Evolutionary conservation across 2,113 vertebrate genomes (phyloP), one percentile per base, ranked within the genome.

Genomic region (Scytalopus superciliaris): DNA sequence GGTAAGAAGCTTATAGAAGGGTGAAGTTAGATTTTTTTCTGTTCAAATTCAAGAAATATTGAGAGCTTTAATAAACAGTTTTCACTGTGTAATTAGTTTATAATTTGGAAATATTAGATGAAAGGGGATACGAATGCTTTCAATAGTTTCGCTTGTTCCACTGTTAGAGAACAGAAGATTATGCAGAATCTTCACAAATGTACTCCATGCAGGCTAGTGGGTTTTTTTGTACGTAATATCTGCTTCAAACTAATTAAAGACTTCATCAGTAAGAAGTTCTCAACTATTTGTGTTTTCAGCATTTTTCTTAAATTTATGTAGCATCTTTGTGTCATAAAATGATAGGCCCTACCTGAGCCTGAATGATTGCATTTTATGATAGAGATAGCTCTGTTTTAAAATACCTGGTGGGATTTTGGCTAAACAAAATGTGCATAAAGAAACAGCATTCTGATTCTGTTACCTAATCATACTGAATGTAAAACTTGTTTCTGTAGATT

Each of bases 41-140:
- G 14, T 84, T 85, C n/a, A 87, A 92, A 94, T 76, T 89, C 40
- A 88, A 62, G 70, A 92, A 87, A 60, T n/a, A 89, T 33, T 91
- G 35, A 92, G 67, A 53, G 10, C 21, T 84, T 69, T 76, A 93
- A 94, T 78, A 94, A 97, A 89, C 77, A 93, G 85, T 83, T 89
- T 92, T 80, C 37, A 68, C 7, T 83, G 79, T 52, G 27, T 78
- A 91, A 93, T 80, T 92, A 67, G 13, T 88, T 93, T 55, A 80
- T 67, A 67, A 66, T 83, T 96, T 93, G 17, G 72, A 60, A 91
- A 56, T 80, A 77, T 70, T 67, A 68, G 25, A 84, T 86, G 52
- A 72, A 91, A 81, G 5, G 9, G 4, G 6, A 35, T 63, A 64
- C 23, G 39, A 85, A 80, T 59, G 16, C 11, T 93, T 91, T 69